These are phyloP conservation scores for Eciton burchellii DNA, from an alignment of 1,140 invertebrate species.

Conservation along the genomic window DNA sequence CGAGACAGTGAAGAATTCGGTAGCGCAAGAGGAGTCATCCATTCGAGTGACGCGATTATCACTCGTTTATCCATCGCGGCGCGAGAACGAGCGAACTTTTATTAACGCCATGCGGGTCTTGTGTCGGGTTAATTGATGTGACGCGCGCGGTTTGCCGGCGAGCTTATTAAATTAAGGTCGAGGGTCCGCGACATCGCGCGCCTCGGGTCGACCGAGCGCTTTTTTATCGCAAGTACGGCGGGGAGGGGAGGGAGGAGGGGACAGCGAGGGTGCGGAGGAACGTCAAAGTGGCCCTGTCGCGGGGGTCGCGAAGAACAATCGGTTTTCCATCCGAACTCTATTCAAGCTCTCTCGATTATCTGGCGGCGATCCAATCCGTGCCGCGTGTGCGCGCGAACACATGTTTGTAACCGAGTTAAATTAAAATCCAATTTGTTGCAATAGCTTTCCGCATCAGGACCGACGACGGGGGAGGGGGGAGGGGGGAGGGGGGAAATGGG, in stretches of 20 bases:
- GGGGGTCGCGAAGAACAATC: constrained; percentile 53
- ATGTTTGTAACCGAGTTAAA: constrained; percentile 65
- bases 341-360: constrained; percentile 63
- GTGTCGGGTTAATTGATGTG: constrained; percentile 10
- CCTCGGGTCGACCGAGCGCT: background rate
- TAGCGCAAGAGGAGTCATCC: no score
- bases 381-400: constrained; percentile 51
- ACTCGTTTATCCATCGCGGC: no score
- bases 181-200: background rate
- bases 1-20: no score
- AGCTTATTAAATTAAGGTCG: constrained; percentile 12
- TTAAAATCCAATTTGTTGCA: constrained; percentile 70
- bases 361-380: constrained; percentile 43
- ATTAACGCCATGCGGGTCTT: background rate
- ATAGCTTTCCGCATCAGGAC: constrained; percentile 57
- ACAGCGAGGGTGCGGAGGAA: background rate
- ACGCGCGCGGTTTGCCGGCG: background rate
- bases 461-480: background rate
- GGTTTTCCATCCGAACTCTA: constrained; percentile 56
- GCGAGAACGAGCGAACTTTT: background rate
- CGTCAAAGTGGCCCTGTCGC: constrained; percentile 24
- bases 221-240: constrained; percentile 34
- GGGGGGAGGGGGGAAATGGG: background rate
- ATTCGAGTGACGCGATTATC: no score
- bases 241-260: background rate